A percentile compares a stretch with the other conserved stretches of the same genome.
These are phyloP conservation scores for Aphaenogaster rudis DNA, from an alignment of 1,140 invertebrate genomes.

Conservation along the genomic window DNA sequence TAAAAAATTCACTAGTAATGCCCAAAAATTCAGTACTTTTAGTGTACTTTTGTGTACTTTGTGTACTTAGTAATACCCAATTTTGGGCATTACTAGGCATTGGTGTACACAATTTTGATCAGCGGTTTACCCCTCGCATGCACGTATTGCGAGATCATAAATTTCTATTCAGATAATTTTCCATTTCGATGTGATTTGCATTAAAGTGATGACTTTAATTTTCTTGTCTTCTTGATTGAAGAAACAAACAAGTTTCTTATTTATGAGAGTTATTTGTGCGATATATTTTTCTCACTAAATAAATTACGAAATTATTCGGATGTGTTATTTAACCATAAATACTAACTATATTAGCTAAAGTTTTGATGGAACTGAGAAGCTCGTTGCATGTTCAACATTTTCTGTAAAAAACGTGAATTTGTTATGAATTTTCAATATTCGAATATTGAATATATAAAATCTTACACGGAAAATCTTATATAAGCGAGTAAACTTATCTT, in stretches of 20 bases:
- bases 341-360: slow-evolving; percentile 9
- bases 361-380: not conserved
- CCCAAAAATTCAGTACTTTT: too few species aligned
- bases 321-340: not conserved
- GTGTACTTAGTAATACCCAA: too few species aligned
- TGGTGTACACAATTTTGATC: too few species aligned
- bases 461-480: not conserved
- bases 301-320: slow-evolving; percentile 17
- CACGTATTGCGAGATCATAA: not conserved
- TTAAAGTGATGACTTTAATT: not conserved
- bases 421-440: slow-evolving; percentile 22
- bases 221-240: not conserved
- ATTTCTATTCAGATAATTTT: not conserved
- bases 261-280: not conserved
- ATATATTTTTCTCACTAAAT: slow-evolving; percentile 5
- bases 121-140: not conserved
- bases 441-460: slow-evolving; percentile 1
- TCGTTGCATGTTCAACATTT: not conserved
- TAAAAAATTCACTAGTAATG: too few species aligned
- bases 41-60: too few species aligned
- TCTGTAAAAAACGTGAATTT: not conserved
- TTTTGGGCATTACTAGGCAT: too few species aligned
- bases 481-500: not conserved
- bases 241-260: not conserved
- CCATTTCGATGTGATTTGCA: not conserved